A percentile compares a stretch with the other conserved stretches of the same genome.
Evolutionary conservation across 2,888 invertebrate genomes (phyloP).

Genomic region (Byasa hedistus): DNA sequence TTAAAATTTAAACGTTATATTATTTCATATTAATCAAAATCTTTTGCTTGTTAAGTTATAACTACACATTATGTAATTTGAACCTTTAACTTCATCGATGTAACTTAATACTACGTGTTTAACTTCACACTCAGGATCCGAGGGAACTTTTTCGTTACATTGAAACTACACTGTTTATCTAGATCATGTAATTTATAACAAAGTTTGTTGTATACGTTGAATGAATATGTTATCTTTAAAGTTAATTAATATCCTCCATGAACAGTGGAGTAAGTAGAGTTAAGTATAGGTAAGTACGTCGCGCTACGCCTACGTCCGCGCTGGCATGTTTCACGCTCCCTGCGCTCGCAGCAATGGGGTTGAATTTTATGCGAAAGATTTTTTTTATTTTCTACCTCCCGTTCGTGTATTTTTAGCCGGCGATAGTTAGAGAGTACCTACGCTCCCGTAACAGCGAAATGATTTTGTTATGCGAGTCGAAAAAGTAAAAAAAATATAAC

Average conservation of each 20-base stretch:
- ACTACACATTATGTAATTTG: too few species aligned
- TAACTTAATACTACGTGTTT: too few species aligned
- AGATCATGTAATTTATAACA: too few species aligned
- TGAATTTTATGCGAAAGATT: conserved; percentile 39
- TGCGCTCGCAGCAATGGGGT: conserved; percentile 37
- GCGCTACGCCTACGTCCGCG: conserved; percentile 25
- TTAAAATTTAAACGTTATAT: too few species aligned
- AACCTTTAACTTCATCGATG: too few species aligned
- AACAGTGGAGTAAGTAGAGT: background rate
- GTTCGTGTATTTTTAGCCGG: conserved; percentile 36
- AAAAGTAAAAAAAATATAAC: background rate
- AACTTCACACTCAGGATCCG: too few species aligned
- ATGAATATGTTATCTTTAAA: background rate
- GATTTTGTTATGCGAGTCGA: conserved; percentile 4
- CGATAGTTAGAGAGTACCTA: conserved; percentile 21
- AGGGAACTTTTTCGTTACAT: too few species aligned
- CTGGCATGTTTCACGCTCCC: conserved; percentile 44
- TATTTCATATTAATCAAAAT: too few species aligned
- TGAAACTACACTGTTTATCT: too few species aligned
- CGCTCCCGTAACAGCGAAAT: conserved; percentile 15
- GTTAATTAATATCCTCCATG: background rate
- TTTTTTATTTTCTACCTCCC: conserved; percentile 32
- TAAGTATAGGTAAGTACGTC: background rate
- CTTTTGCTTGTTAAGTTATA: too few species aligned
- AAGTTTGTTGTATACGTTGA: too few species aligned